A percentile compares a stretch with the other conserved stretches of the same genome.
phyloP scores from a whole-genome alignment of 35 echinoderm and acorn worm genomes.

The Lytechinus variegatus region DNA sequence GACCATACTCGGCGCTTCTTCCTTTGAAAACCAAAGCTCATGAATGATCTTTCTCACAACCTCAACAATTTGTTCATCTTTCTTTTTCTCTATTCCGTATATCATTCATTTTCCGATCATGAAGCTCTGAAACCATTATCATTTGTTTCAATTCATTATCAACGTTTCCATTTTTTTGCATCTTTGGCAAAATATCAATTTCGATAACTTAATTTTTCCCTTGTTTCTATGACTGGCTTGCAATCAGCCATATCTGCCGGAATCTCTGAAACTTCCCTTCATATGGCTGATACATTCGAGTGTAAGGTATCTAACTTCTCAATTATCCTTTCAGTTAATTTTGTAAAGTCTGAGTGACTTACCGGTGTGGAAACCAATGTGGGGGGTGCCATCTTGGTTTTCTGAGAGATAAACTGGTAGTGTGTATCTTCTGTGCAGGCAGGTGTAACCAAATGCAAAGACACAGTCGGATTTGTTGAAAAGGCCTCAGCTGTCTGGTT shows the following conservation, averaged over 20 bases:
- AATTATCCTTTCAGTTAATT: background rate
- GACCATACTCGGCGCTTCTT: background rate
- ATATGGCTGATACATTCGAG: too few relatives aligned
- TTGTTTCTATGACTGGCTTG: background rate
- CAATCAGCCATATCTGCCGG: background rate
- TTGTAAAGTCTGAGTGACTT: background rate
- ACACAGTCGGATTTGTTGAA: too few relatives aligned
- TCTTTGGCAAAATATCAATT: background rate
- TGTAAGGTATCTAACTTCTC: too few relatives aligned
- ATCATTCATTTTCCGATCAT: background rate
- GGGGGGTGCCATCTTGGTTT: too few relatives aligned
- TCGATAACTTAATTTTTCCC: background rate
- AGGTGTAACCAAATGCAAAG: too few relatives aligned
- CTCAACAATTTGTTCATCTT: conserved; percentile 3
- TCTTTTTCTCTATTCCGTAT: background rate
- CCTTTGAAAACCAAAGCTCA: background rate
- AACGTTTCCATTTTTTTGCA: background rate
- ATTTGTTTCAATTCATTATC: background rate
- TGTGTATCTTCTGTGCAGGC: too few relatives aligned
- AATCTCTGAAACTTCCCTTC: too few relatives aligned
- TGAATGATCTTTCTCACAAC: background rate
- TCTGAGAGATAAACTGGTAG: too few relatives aligned
- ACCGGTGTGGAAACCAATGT: background rate
- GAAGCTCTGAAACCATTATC: background rate
- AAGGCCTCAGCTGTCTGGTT: too few relatives aligned